Percentiles rank a stretch among this genome's conserved stretches.
These are phyloP conservation scores for Notocelia uddmanniana DNA, from an alignment of 2,888 invertebrate species.

Conservation along the genomic window DNA sequence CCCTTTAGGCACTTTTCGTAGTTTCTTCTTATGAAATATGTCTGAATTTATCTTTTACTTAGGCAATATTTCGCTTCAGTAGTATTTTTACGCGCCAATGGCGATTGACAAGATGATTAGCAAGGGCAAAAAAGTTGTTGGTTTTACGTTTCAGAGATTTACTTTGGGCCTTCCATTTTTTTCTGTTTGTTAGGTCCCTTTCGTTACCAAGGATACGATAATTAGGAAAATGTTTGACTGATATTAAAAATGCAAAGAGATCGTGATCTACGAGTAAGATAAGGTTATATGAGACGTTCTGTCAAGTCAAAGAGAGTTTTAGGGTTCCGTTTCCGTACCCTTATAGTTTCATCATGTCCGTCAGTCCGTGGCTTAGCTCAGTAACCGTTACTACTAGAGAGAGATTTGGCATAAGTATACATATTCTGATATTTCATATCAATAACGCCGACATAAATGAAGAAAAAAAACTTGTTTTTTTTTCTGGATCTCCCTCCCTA, in stretches of 20 bases:
- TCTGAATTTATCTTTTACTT: background rate
- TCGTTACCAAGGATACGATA: background rate
- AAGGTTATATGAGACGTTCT: background rate
- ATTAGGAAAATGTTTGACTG: slow-evolving; percentile 6
- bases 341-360: too few relatives aligned
- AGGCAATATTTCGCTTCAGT: background rate
- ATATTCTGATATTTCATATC: too few relatives aligned
- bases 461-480: too few relatives aligned
- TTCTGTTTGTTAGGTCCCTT: background rate
- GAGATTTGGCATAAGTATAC: too few relatives aligned
- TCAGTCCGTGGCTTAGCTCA: too few relatives aligned
- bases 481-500: too few relatives aligned
- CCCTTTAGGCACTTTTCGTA: background rate
- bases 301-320: background rate
- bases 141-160: background rate
- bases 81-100: background rate
- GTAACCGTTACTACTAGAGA: too few relatives aligned
- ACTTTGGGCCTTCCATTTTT: background rate
- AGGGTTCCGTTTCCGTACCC: too few relatives aligned
- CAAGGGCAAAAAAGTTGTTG: slow-evolving; percentile 4
- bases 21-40: background rate
- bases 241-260: background rate
- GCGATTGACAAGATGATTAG: background rate
- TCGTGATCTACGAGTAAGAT: background rate
- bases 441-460: too few relatives aligned